Conservation (phyloP, 1,140 invertebrate species). For the Danaus plexippus region DNA sequence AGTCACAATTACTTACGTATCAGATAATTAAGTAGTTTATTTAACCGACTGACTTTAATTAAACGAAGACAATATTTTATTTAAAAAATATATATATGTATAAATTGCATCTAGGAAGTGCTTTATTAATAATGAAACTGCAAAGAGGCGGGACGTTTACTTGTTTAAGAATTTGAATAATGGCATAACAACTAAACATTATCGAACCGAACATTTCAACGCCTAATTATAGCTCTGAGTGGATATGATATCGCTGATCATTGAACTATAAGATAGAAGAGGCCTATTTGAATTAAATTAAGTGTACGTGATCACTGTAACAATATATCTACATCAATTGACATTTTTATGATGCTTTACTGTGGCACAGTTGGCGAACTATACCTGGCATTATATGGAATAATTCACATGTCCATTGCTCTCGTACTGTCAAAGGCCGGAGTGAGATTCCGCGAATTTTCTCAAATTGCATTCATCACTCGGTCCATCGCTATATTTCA, state of each 20-base stretch:
- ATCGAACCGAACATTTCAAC: constrained; percentile 18
- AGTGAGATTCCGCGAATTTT: constrained; percentile 30
- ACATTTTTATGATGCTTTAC: too few species aligned
- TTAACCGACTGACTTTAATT: constrained; percentile 54
- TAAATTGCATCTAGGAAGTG: constrained; percentile 61
- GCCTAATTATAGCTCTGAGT: constrained; percentile 14
- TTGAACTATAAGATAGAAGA: too few species aligned
- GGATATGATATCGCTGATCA: too few species aligned
- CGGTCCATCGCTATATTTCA: constrained; percentile 62
- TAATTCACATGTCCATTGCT: too few species aligned
- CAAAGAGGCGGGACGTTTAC: constrained; percentile 58
- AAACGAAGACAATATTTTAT: constrained; percentile 47
- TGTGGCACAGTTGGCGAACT: too few species aligned
- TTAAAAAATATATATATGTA: constrained; percentile 57
- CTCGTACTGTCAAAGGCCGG: constrained; percentile 2
- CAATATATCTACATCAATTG: too few species aligned
- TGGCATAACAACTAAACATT: constrained; percentile 43
- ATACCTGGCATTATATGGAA: too few species aligned
- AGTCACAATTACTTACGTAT: too few species aligned
- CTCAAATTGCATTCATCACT: constrained; percentile 54
- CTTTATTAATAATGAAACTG: constrained; percentile 68
- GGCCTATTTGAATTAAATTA: too few species aligned
- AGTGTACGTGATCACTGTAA: too few species aligned
- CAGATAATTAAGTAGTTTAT: constrained; percentile 4
- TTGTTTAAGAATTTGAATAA: constrained; percentile 64